Evolutionary conservation across 2,888 invertebrate species (phyloP), one percentile per base, ranked within the genome.

Genomic region (Cephalotes varians): DNA sequence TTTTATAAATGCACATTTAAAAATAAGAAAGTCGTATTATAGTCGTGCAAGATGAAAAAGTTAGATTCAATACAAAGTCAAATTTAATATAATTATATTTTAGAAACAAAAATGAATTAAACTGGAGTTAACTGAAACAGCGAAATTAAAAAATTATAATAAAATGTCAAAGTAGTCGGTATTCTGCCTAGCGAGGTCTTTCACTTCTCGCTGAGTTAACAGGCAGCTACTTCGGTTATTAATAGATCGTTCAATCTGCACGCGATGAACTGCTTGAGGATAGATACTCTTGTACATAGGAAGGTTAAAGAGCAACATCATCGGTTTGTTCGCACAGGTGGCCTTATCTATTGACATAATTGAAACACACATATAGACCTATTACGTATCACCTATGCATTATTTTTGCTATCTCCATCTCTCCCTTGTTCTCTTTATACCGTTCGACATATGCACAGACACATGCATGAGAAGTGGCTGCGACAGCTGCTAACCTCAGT

Each of bases 401-500:
- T 51, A 15, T 12, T 64, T 34, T 73, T 21, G 12, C 34, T 21
- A 1, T 47, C 21, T 31, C 18, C 2, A 12, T 40, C 25, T 34
- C 10, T 47, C 21, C 2, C 12, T 21, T 10, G 37, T 21, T 51
- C 47, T 51, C 21, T 37, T 28, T 74, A 18, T 76, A 65, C 15
- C 18, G 37, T 4, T 76, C 51, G 21, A 76, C 37, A 65, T 15
- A 15, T 37, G 34, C 25, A 74, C 47, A 47, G 64, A 64, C 28
- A 67, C 15, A 54, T 34, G 37, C 64, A 25, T 28, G 9, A 44
- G 76, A 76, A 40, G 37, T 67, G 67, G 51, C 67, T 40, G 60
- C 67, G 64, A 74, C 81, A 81, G 81, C 81, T 81, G 81, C 40
- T 21, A 54, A 28, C 44, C 62, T 54, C 82, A 62, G 67, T 73